Evolutionary conservation across 1,140 invertebrate species (phyloP).

Genomic region (Penaeus chinensis): DNA sequence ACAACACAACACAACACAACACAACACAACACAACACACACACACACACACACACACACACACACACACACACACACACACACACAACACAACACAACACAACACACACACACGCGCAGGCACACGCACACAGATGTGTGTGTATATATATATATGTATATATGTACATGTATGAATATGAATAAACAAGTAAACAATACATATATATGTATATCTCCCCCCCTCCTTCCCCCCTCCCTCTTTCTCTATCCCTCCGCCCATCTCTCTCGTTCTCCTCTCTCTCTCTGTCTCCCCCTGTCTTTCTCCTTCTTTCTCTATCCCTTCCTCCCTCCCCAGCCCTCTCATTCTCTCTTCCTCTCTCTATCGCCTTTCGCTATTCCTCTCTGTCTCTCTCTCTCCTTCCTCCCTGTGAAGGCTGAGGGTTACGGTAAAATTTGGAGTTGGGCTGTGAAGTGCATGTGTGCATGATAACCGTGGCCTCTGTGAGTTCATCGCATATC

Average conservation of each 20-base stretch:
- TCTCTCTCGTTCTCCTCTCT: neutral
- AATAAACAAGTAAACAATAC: too few relatives aligned
- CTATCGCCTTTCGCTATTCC: neutral
- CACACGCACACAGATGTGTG: neutral
- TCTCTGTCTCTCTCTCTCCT: too few relatives aligned
- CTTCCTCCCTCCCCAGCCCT: neutral
- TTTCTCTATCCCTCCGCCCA: neutral
- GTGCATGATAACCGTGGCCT: too few relatives aligned
- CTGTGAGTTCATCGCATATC: too few relatives aligned
- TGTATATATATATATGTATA: neutral
- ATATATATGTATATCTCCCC: neutral
- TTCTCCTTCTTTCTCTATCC: too few relatives aligned
- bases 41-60: neutral
- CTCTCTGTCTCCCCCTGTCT: fast-evolving
- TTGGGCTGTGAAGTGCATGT: too few relatives aligned
- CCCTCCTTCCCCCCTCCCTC: too few relatives aligned
- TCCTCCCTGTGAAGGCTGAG: too few relatives aligned
- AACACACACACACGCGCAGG: neutral
- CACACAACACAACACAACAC: neutral
- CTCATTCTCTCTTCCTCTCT: neutral
- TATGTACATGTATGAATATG: too few relatives aligned
- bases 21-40: neutral
- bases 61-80: neutral
- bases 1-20: neutral
- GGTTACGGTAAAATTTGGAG: too few relatives aligned